Evolutionary conservation across 2,113 vertebrate genomes (phyloP).

Genomic region (Eulemur rufifrons): DNA sequence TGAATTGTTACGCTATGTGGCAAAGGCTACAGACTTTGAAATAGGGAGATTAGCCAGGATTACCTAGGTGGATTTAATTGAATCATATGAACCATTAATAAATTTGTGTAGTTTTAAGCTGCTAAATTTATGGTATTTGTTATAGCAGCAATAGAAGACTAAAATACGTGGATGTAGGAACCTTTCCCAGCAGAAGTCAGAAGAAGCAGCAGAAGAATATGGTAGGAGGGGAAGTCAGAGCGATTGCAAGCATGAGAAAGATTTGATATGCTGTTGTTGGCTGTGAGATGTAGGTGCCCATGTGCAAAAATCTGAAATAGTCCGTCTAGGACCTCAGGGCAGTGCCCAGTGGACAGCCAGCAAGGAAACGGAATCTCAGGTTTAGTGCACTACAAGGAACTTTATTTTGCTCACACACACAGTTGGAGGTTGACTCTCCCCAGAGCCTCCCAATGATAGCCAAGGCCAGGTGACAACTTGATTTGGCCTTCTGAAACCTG

Average conservation of each 20-base stretch:
- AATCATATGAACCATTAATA: neutral
- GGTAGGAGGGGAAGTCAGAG: neutral
- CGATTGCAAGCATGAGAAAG: fast-evolving
- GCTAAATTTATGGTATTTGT: neutral
- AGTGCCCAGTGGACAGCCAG: neutral
- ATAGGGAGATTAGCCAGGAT: neutral
- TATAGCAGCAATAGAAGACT: neutral
- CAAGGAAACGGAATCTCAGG: neutral
- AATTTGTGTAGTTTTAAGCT: neutral
- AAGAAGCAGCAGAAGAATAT: neutral
- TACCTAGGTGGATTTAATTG: neutral
- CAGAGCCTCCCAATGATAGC: fast-evolving
- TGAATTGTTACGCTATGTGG: neutral
- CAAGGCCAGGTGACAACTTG: neutral
- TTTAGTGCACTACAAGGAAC: neutral
- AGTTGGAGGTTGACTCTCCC: neutral
- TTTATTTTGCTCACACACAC: neutral
- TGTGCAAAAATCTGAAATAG: neutral
- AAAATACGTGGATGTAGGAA: neutral
- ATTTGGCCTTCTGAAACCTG: neutral
- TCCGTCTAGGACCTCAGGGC: neutral
- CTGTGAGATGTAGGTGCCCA: neutral
- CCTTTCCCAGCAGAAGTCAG: neutral
- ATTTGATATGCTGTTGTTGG: neutral
- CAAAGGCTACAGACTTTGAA: neutral